Evolutionary conservation across 2,797 vertebrate genomes (phyloP), one percentile per base, ranked within the genome.

Genomic region (Coilia nasus): DNA sequence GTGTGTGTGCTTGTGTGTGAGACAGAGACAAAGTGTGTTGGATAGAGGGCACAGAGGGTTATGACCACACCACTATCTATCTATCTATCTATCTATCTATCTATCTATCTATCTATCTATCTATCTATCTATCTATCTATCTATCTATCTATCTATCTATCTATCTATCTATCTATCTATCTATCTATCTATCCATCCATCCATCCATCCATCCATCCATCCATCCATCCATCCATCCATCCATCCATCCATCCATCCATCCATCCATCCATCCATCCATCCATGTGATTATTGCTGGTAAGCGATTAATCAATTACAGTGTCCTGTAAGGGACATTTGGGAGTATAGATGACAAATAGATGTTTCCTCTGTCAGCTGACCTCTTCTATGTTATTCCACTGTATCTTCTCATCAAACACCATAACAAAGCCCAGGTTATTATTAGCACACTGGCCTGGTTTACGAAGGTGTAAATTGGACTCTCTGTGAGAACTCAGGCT

Each of bases 31-130:
- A 64, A 71, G 60, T 14, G n/a, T 44, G 67, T 6, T 1, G 56
- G 50, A 83, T 50, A 64, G 25, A 85, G 84, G 82, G 84, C 83
- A 80, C 83, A 85, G 81, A 83, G 85, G 84, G 84, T 85, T 57
- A 87, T 81, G 81, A 81, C 54, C 85, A 23, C 83, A 87, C 85
- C 83, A 41, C 35, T n/a, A 41, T 41, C 35, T 41, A 5, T 41
- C 35, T 41, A 5, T 41, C 35, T 41, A 5, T 41, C 35, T 41
- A 5, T 41, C 35, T 41, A 41, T 41, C 35, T 41, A 41, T 41
- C 5, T 41, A 41, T 41, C 2, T 41, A 41, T 2, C n/a, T n/a
- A 41, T 41, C 35, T 41, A 5, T 41, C 35, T 41, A 5, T 41
- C 35, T 41, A 5, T 41, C 35, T 41, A 5, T 41, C 35, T 41